Conservation (phyloP, 2,797 vertebrate genomes). For the Hydrolagus colliei region DNA sequence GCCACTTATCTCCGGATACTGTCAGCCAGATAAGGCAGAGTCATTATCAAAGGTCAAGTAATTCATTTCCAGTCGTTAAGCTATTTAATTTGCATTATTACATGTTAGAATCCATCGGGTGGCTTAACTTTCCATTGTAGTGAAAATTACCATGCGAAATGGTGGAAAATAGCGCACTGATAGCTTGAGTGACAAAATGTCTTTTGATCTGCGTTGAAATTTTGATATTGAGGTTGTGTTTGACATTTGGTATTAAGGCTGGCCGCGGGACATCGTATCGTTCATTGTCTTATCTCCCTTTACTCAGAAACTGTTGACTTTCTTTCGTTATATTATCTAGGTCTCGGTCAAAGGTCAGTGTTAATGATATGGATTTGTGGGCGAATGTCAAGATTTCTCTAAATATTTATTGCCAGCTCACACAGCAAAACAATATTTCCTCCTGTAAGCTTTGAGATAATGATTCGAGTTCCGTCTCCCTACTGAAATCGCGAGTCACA, state of each 20-base stretch:
- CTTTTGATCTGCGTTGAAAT: background rate
- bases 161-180: background rate
- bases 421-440: background rate
- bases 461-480: background rate
- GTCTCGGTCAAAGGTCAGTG: background rate
- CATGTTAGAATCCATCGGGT: background rate
- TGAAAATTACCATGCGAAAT: background rate
- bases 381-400: background rate
- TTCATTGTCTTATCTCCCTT: background rate
- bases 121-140: background rate
- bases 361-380: background rate
- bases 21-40: background rate
- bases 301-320: background rate
- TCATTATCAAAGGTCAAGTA: conserved; percentile 7
- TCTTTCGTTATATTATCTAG: background rate
- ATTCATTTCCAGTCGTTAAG: conserved; percentile 20
- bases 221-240: background rate
- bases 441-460: conserved; percentile 19
- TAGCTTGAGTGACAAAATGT: background rate
- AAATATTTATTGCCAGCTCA: background rate
- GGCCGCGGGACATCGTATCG: background rate
- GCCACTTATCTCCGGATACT: background rate
- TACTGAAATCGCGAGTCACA: conserved; percentile 3
- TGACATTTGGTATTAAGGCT: background rate
- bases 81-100: conserved; percentile 28